A percentile compares a stretch with the other conserved stretches of the same genome.
Evolutionary conservation across 2,797 vertebrate species (phyloP).

Genomic region (Emydoidea blandingii): DNA sequence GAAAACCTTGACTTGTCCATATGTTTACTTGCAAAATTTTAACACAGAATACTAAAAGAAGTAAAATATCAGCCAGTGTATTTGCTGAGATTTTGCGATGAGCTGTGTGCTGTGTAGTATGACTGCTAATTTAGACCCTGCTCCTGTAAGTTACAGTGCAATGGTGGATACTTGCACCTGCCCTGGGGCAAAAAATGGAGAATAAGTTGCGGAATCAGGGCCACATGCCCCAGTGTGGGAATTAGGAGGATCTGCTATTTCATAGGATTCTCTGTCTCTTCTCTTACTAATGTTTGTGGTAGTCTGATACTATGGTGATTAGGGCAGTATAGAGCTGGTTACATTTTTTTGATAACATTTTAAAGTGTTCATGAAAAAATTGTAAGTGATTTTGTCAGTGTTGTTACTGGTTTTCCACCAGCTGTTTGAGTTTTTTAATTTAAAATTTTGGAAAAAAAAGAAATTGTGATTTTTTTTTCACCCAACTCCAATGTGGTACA

Average conservation of each 20-base stretch:
- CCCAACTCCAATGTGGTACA: not conserved
- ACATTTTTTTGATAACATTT: not conserved
- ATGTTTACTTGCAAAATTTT: not conserved
- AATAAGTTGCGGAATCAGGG: constrained; percentile 54
- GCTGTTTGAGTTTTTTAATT: constrained; percentile 1
- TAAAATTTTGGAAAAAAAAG: not conserved
- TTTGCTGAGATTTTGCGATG: not conserved
- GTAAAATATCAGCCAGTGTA: not conserved
- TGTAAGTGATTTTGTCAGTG: not conserved
- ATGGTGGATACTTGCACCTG: not conserved
- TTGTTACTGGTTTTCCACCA: not conserved
- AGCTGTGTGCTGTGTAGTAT: not conserved
- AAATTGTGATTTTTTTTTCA: not conserved
- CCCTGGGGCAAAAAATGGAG: not conserved
- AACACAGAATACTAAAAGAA: not conserved
- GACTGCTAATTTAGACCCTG: constrained; percentile 7
- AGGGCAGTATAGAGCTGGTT: not conserved
- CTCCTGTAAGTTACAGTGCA: not conserved
- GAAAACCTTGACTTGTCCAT: not conserved
- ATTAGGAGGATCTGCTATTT: not conserved
- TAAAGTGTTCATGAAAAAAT: not conserved
- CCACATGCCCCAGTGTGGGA: constrained; percentile 3
- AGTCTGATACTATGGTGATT: not conserved
- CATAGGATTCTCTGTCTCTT: not conserved
- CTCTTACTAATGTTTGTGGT: not conserved